A percentile compares a stretch with the other conserved stretches of the same genome.
These are phyloP conservation scores for Emmelina monodactyla DNA, from an alignment of 2,888 invertebrate species.

Conservation along the genomic window DNA sequence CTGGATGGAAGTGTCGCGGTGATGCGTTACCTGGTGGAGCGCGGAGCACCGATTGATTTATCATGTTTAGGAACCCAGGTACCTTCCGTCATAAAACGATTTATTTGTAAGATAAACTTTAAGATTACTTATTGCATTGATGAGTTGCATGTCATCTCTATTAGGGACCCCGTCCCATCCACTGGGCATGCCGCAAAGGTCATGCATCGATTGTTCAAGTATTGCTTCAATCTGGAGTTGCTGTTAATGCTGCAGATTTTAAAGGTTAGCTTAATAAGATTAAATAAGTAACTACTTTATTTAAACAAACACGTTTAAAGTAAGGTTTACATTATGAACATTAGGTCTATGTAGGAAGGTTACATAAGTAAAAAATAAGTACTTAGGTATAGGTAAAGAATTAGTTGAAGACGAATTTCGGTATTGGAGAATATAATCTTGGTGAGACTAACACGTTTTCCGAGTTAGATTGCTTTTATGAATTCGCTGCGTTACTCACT, in stretches of 20 bases:
- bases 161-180: conserved; percentile 85
- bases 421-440: too few relatives aligned
- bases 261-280: too few relatives aligned
- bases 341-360: too few relatives aligned
- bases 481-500: conserved; percentile 43
- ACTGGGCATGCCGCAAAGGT: conserved; percentile 94
- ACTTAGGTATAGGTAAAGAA: too few relatives aligned
- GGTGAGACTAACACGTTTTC: conserved; percentile 59
- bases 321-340: too few relatives aligned
- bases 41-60: conserved; percentile 84
- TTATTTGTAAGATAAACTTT: too few relatives aligned
- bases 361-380: too few relatives aligned
- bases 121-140: too few relatives aligned
- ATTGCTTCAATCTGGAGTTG: conserved; percentile 80
- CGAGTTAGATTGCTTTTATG: conserved; percentile 53
- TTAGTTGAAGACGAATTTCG: too few relatives aligned
- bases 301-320: too few relatives aligned
- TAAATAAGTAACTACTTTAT: too few relatives aligned
- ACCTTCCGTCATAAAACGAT: background rate
- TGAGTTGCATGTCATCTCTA: too few relatives aligned
- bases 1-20: conserved; percentile 90
- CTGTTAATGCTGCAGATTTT: conserved; percentile 89
- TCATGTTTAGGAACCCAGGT: conserved; percentile 85
- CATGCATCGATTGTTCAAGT: conserved; percentile 89
- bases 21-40: conserved; percentile 85